phyloP scores from a whole-genome alignment of 2,113 vertebrate genomes.

The Plecotus auritus region DNA sequence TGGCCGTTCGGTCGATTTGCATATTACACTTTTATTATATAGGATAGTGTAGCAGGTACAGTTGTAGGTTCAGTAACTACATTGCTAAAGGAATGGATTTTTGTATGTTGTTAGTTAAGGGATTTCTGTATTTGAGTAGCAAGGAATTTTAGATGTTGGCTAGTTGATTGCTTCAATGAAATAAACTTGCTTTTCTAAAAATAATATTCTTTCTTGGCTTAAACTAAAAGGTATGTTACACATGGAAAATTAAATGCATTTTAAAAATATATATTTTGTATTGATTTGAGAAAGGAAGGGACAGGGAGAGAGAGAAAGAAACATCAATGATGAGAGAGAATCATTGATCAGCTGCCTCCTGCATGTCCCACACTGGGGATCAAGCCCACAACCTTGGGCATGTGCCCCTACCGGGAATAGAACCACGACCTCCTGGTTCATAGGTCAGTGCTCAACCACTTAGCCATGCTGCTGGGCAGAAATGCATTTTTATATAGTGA shows the following conservation, averaged over 20 bases:
- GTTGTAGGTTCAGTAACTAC: not conserved
- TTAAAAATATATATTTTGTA: too few species aligned
- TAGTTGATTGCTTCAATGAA: not conserved
- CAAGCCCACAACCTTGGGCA: too few species aligned
- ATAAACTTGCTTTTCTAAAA: slow-evolving; percentile 2
- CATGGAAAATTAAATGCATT: not conserved
- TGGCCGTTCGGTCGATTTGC: too few species aligned
- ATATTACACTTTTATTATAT: too few species aligned
- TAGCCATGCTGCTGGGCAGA: not conserved
- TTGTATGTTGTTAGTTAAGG: not conserved
- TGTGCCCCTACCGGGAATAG: too few species aligned
- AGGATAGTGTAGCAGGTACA: not conserved
- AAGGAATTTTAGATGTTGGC: not conserved
- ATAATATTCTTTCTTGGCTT: not conserved
- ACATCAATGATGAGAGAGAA: too few species aligned
- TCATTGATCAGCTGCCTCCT: too few species aligned
- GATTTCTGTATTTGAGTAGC: not conserved
- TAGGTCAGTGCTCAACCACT: too few species aligned
- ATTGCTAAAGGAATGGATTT: not conserved
- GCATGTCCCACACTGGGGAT: too few species aligned
- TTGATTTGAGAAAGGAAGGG: too few species aligned
- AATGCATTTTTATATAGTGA: not conserved
- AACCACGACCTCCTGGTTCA: too few species aligned
- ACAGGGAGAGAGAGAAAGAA: too few species aligned
- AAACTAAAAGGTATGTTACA: slow-evolving; percentile 12